Evolutionary conservation across 2,797 vertebrate genomes (phyloP), one percentile per base, ranked within the genome.

Genomic region (Crossoptilon crossoptilon): DNA sequence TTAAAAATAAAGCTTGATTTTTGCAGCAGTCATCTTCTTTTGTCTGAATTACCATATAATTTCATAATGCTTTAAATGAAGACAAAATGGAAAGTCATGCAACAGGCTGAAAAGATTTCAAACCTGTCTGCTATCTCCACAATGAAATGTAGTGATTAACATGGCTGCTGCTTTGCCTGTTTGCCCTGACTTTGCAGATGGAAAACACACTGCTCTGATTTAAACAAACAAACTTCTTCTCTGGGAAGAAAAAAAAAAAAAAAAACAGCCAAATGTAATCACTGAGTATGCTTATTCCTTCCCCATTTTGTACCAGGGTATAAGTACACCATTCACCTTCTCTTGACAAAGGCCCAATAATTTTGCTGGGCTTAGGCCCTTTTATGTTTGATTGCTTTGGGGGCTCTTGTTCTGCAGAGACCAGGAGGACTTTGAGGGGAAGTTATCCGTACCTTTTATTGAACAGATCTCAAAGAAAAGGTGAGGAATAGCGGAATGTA

Each of bases 1-100:
- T 53, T 14, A 51, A 94, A 94, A 96, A 94, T 94, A 97, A 95
- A 94, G 37, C 11, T 56, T 0, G 0, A 26, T 82, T 82, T n/a
- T 59, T 87, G 70, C 49, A 76, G 49, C n/a, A 74, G 43, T 60
- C 0, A 0, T 63, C 44, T 68, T n/a, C 37, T 94, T 55, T 94
- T 55, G 14, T 53, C 56, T 75, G 68, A 84, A 35, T 49, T 68
- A 60, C 48, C 11, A 62, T 7, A 4, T 46, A 72, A 44, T 6
- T 16, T 16, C 39, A 29, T 56, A 59, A 49, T 67, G 71, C 56
- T 90, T 56, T 62, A 84, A 78, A 64, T 21, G 9, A 71, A 33
- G 56, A 72, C 55, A 83, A 69, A 84, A 75, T 49, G 53, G 71
- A 19, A 87, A 77, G 23, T 44, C 71, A 69, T 13, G 18, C 27